These are phyloP conservation scores for Podargus strigoides DNA, from an alignment of 2,797 vertebrate genomes.

Conservation along the genomic window DNA sequence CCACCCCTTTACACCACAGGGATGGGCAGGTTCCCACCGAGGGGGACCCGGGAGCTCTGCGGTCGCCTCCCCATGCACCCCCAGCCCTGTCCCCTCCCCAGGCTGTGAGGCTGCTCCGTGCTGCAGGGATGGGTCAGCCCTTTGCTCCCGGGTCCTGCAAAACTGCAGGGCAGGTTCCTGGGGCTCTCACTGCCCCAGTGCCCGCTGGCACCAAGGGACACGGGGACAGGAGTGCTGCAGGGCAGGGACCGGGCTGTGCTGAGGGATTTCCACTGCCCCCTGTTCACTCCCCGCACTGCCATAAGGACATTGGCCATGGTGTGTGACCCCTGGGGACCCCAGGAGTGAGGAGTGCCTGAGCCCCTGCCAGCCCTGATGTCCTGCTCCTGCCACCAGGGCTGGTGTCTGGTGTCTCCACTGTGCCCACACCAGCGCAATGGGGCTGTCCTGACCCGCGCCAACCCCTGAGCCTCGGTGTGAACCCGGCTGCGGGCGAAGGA, in stretches of 20 bases:
- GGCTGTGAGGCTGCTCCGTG: rapidly evolving
- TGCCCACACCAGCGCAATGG: background rate
- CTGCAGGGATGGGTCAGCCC: rapidly evolving
- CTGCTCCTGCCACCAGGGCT: background rate
- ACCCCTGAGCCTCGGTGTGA: background rate
- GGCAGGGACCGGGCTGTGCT: background rate
- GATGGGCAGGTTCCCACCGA: too few species aligned
- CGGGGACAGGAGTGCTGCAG: background rate
- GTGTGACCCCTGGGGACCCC: background rate
- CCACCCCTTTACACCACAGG: too few species aligned
- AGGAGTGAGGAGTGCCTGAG: background rate
- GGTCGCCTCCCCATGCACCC: too few species aligned
- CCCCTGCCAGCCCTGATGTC: background rate
- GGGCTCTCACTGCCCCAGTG: background rate
- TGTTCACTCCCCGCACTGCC: background rate
- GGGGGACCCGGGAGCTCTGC: too few species aligned
- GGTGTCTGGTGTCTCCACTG: background rate
- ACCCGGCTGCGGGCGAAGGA: too few species aligned
- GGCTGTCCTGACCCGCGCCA: background rate
- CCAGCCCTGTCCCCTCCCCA: background rate
- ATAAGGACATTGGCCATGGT: rapidly evolving
- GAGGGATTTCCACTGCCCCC: background rate
- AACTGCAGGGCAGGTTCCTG: background rate
- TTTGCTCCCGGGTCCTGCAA: rapidly evolving
- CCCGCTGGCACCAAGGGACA: rapidly evolving